These are phyloP conservation scores for Clarias gariepinus DNA, from an alignment of 2,113 vertebrate species.

Conservation along the genomic window DNA sequence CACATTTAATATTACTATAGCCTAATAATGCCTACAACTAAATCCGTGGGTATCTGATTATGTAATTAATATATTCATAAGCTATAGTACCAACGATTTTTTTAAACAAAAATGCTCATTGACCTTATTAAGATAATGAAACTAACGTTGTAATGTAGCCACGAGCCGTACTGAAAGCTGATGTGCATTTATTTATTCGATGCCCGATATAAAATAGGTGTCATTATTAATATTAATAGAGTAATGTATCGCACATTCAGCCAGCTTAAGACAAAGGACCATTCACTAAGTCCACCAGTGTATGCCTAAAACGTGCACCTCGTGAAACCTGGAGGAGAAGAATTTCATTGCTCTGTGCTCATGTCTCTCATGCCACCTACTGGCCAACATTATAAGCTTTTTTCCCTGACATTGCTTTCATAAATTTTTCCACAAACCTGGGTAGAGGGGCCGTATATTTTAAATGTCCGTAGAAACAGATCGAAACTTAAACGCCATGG, in stretches of 20 bases:
- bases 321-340: not conserved
- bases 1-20: too few species aligned
- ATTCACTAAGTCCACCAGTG: not conserved
- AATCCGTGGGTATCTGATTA: too few species aligned
- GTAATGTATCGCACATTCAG: not conserved
- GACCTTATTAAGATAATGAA: too few species aligned
- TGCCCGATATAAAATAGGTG: not conserved
- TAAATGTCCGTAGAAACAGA: not conserved
- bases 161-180: too few species aligned
- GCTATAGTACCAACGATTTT: too few species aligned
- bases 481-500: not conserved
- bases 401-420: not conserved
- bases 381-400: slow-evolving; percentile 25
- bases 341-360: not conserved
- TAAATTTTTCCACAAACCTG: not conserved
- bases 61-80: too few species aligned
- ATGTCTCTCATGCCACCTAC: slow-evolving; percentile 53
- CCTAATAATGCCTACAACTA: too few species aligned
- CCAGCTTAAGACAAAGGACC: not conserved
- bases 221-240: not conserved
- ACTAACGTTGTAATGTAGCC: too few species aligned
- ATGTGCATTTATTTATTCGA: too few species aligned
- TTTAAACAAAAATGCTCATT: too few species aligned
- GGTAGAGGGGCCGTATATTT: not conserved
- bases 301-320: not conserved